Percentiles rank a stretch among this genome's conserved stretches.
Evolutionary conservation across 2,888 invertebrate species (phyloP).

Genomic region (Apodemia hepburni): DNA sequence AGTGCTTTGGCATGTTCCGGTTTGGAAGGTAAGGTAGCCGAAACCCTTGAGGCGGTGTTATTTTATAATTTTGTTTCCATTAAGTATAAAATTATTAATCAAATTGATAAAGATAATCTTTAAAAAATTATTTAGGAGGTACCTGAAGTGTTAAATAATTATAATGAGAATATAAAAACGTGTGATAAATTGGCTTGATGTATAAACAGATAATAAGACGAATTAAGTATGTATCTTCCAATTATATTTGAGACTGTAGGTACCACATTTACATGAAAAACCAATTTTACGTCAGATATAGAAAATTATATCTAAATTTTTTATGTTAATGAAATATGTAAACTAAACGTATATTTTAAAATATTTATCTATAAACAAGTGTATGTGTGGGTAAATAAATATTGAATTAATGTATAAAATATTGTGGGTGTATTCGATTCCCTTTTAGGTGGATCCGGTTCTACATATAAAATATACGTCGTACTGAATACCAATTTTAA

Average conservation of each 20-base stretch:
- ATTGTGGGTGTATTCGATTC: too few species aligned
- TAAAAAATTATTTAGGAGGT: too few species aligned
- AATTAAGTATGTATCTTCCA: neutral
- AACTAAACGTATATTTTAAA: conserved; percentile 2
- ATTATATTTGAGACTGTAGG: neutral
- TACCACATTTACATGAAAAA: neutral
- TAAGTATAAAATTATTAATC: too few species aligned
- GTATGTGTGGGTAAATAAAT: neutral
- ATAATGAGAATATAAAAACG: neutral
- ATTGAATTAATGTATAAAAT: neutral
- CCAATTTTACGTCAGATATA: neutral
- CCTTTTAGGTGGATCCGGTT: too few species aligned
- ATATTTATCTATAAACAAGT: neutral
- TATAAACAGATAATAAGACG: neutral
- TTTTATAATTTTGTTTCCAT: too few species aligned
- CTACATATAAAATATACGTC: too few species aligned
- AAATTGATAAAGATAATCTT: too few species aligned
- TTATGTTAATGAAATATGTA: neutral
- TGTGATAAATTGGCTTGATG: neutral
- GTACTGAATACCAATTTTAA: too few species aligned
- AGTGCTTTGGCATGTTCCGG: too few species aligned
- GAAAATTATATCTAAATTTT: conserved; percentile 8
- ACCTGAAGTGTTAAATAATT: too few species aligned
- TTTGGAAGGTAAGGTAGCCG: too few species aligned
- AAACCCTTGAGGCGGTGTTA: too few species aligned